A percentile compares a stretch with the other conserved stretches of the same genome.
phyloP scores from a whole-genome alignment of 2,888 invertebrate genomes.

The Tricholauxania praeusta region DNA sequence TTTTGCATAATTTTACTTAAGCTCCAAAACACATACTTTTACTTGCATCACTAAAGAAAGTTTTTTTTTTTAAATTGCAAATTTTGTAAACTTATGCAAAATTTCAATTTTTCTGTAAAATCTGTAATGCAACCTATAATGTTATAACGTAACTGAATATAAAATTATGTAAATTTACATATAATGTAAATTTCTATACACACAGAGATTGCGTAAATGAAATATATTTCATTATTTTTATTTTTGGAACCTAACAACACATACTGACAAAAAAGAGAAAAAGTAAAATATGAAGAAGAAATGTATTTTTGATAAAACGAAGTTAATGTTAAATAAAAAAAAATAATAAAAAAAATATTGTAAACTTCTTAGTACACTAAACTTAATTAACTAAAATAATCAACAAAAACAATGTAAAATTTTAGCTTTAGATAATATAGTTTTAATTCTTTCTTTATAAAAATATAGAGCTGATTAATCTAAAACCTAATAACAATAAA shows the following conservation, averaged over 20 bases:
- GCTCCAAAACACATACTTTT: background rate
- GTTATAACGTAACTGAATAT: conserved; percentile 8
- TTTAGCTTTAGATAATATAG: conserved; percentile 27
- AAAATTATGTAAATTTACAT: conserved; percentile 12
- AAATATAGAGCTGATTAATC: background rate
- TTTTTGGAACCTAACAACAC: conserved; percentile 22
- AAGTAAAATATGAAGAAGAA: conserved; percentile 16
- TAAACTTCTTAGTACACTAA: conserved; percentile 40
- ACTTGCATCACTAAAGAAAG: background rate
- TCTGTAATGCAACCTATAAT: conserved; percentile 15
- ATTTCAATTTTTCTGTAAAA: background rate
- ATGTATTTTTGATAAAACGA: conserved; percentile 38
- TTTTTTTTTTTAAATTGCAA: background rate
- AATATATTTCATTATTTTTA: conserved; percentile 24
- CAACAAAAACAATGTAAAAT: conserved; percentile 31
- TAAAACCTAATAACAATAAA: conserved; percentile 28
- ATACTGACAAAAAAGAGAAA: conserved; percentile 25
- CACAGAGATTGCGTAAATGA: conserved; percentile 26
- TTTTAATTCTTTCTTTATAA: conserved; percentile 22
- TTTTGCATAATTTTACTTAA: background rate
- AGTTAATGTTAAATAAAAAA: conserved; percentile 23
- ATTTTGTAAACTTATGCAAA: too few species aligned
- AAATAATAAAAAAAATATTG: conserved; percentile 1
- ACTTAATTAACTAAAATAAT: conserved; percentile 34
- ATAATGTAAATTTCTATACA: conserved; percentile 20